Evolutionary conservation across 2,113 vertebrate species (phyloP).

Genomic region (Marmota flaviventris): DNA sequence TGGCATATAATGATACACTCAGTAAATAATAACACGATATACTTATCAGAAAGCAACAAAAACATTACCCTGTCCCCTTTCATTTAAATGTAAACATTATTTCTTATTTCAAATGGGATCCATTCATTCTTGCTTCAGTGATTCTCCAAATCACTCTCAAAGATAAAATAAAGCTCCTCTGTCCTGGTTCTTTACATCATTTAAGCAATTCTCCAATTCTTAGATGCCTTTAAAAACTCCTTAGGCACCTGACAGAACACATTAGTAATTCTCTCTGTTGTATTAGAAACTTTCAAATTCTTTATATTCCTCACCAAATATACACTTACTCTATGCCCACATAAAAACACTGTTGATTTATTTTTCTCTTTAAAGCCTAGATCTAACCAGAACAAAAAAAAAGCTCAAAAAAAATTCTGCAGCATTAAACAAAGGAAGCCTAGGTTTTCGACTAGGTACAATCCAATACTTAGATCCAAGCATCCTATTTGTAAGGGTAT

Average conservation of each 20-base stretch:
- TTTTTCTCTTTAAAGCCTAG: not conserved
- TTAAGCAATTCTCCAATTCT: not conserved
- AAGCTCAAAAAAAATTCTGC: not conserved
- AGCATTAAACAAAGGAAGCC: not conserved
- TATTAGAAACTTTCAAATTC: not conserved
- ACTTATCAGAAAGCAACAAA: not conserved
- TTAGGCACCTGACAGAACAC: not conserved
- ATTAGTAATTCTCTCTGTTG: not conserved
- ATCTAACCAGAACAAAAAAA: conserved; percentile 11
- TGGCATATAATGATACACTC: not conserved
- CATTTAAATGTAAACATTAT: conserved; percentile 1
- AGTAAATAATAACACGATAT: not conserved
- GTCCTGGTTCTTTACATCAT: not conserved
- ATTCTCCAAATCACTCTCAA: not conserved
- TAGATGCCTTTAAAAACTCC: not conserved
- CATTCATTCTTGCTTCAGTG: not conserved
- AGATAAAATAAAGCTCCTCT: not conserved
- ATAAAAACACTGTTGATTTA: not conserved
- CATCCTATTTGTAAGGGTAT: not conserved
- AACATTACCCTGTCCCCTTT: not conserved
- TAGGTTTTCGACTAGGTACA: not conserved
- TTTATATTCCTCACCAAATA: not conserved
- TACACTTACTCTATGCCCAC: not conserved
- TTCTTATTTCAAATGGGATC: not conserved
- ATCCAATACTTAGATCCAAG: not conserved